phyloP scores from a whole-genome alignment of 2,113 vertebrate genomes.

The Candoia aspera region DNA sequence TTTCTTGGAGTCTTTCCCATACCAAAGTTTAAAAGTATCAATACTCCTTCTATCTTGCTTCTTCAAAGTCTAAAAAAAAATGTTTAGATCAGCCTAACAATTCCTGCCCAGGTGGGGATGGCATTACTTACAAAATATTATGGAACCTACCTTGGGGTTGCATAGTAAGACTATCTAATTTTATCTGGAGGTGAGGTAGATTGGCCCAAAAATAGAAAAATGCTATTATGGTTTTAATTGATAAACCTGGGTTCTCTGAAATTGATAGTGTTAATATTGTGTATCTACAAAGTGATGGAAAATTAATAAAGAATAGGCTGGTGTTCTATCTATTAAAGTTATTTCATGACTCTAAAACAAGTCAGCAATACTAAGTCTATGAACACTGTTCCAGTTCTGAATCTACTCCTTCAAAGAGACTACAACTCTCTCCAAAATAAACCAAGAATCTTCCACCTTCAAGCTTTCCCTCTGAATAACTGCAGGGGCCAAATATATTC shows the following conservation, averaged over 20 bases:
- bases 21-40: not conserved
- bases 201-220: not conserved
- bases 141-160: not conserved
- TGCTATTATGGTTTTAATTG: not conserved
- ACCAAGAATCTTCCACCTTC: not conserved
- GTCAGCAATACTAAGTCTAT: not conserved
- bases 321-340: not conserved
- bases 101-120: not conserved
- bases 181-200: not conserved
- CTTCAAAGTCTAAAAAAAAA: not conserved
- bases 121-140: not conserved
- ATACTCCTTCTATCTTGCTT: not conserved
- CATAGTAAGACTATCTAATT: not conserved
- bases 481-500: not conserved
- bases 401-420: not conserved
- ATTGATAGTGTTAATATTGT: not conserved
- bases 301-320: not conserved
- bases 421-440: not conserved
- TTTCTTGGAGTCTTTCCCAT: not conserved
- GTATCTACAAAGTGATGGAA: not conserved
- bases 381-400: not conserved
- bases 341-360: not conserved
- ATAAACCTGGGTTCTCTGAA: not conserved
- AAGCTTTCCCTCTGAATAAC: not conserved
- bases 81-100: not conserved